Evolutionary conservation across 2,113 vertebrate genomes (phyloP).

Genomic region (Corapipo altera): DNA sequence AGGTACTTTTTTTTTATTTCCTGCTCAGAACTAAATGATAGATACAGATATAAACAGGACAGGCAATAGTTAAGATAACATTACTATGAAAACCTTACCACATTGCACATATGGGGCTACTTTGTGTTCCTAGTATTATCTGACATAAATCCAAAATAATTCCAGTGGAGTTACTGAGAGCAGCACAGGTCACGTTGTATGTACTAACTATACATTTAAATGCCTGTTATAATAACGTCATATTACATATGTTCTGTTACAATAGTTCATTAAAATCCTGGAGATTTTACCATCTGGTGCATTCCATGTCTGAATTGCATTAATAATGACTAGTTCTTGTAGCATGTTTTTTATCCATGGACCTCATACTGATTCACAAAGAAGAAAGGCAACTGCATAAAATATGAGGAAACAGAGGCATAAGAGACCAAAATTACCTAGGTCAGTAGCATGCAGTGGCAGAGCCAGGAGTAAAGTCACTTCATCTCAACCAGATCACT

Average conservation of each 20-base stretch:
- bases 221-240: conserved; percentile 66
- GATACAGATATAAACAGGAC: conserved; percentile 2
- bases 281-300: conserved; percentile 67
- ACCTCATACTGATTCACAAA: conserved; percentile 48
- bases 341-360: conserved; percentile 30
- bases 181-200: conserved; percentile 53
- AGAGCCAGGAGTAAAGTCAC: neutral
- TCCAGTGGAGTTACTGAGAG: conserved; percentile 62
- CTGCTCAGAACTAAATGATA: neutral
- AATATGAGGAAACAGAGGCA: neutral
- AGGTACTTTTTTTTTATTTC: neutral
- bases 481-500: neutral
- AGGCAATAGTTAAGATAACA: conserved; percentile 62
- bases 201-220: conserved; percentile 69
- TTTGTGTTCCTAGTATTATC: conserved; percentile 64
- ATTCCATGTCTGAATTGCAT: conserved; percentile 57
- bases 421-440: neutral
- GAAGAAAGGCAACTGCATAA: neutral
- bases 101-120: conserved; percentile 64
- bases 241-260: conserved; percentile 71
- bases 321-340: conserved; percentile 59
- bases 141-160: conserved; percentile 70
- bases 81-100: conserved; percentile 44
- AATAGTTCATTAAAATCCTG: conserved; percentile 68
- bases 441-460: neutral